Base-by-base conservation (phyloP, 2,113 vertebrate genomes). In the Furnarius figulus region DNA sequence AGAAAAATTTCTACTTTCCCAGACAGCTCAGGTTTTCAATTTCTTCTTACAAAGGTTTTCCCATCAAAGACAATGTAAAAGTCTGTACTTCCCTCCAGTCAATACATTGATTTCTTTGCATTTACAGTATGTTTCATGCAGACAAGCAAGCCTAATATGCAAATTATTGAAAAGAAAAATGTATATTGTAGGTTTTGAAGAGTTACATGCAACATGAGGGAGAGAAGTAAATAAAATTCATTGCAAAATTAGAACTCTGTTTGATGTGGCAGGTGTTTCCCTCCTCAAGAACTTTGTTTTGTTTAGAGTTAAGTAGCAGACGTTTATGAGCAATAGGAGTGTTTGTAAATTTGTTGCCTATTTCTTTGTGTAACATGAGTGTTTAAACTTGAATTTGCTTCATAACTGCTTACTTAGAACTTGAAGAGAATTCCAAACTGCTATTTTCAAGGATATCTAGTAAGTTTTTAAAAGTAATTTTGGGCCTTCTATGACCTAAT, bases 201-300 rank as follows among this genome's bases (percentile, higher is more conserved):
- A 89, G 19, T 39, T 66, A 37, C 49, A 77, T 72, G 30, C 47
- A 76, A 30, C 33, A 68, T 84, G 55, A 92, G 24, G 62, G 25
- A 67, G 5, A 5, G 3, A 8, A 93, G 52, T 76, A 63, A 80
- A 77, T 87, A 74, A 92, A 96, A 93, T 89, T 73, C 20, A 74
- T 53, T 83, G 39, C 47, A 86, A 47, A 28, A 68, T 44, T 53
- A 83, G 81, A 52, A 63, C 21, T 37, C 2, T 56, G 25, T 83
- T 70, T 86, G 62, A 80, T 85, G 59, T 53, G 56, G 66, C 92
- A 95, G 77, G 42, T 96, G 67, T 86, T 67, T 85, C 25, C 30
- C 92, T 46, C 73, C 8, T 6, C 62, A 92, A 88, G 42, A 96
- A 76, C 9, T 83, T 94, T 81, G 25, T 83, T 96, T 94, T 77